Evolutionary conservation across 2,113 vertebrate genomes (phyloP).

Genomic region (Saccopteryx leptura): DNA sequence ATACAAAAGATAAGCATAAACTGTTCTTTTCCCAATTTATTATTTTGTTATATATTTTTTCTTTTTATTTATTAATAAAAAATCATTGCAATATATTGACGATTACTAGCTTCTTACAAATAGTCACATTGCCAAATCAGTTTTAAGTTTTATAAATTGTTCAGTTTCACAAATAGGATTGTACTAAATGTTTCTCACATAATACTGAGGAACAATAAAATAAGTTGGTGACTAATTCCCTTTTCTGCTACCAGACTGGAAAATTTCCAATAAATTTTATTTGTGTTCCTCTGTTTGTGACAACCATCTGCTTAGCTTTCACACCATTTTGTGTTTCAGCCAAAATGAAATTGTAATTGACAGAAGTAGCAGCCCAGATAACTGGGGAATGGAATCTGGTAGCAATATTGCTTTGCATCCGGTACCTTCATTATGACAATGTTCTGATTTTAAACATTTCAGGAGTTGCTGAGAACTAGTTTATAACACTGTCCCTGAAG

Average conservation of each 20-base stretch:
- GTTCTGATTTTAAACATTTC: background rate
- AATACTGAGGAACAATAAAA: constrained; percentile 33
- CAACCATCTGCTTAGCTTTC: constrained; percentile 78
- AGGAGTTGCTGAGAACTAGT: background rate
- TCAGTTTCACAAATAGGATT: background rate
- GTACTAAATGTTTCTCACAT: background rate
- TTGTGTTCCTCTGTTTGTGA: constrained; percentile 65
- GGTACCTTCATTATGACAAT: background rate
- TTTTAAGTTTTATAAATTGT: constrained; percentile 7
- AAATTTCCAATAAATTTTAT: constrained; percentile 67
- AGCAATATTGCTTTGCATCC: background rate
- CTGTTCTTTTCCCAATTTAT: background rate
- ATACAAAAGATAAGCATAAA: background rate
- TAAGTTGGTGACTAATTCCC: constrained; percentile 14
- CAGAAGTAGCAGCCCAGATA: constrained; percentile 33
- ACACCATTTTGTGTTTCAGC: constrained; percentile 61
- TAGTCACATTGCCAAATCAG: background rate
- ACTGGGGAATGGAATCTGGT: background rate
- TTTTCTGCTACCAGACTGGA: constrained; percentile 27
- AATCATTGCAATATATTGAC: background rate
- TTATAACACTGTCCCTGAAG: background rate
- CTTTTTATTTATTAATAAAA: constrained; percentile 4
- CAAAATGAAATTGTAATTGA: constrained; percentile 73
- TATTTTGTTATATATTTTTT: background rate
- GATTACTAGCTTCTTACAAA: background rate